Evolutionary conservation across 2,113 vertebrate genomes (phyloP).

Genomic region (Limnothrissa miodon): DNA sequence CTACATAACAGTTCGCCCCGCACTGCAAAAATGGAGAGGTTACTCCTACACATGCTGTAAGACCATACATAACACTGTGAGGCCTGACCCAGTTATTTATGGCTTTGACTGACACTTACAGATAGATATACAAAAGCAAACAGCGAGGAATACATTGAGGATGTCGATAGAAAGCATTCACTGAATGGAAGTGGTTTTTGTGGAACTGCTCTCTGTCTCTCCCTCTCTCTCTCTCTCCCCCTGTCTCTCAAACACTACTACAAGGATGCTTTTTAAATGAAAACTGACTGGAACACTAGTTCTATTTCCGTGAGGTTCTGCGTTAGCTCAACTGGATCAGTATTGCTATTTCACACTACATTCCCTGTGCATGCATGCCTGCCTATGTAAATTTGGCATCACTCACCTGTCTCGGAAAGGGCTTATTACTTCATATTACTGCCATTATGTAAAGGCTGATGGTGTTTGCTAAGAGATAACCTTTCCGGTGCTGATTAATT

Average conservation of each 20-base stretch:
- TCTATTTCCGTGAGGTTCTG: neutral
- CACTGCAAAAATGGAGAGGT: neutral
- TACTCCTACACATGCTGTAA: conserved; percentile 13
- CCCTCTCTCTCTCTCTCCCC: neutral
- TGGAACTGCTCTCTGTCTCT: neutral
- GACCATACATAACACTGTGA: neutral
- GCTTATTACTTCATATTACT: neutral
- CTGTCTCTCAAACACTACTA: neutral
- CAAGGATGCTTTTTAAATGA: neutral
- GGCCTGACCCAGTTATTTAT: conserved; percentile 5
- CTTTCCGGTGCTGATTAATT: neutral
- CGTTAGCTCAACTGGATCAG: neutral
- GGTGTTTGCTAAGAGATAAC: neutral
- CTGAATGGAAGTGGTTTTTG: neutral
- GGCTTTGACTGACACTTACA: neutral
- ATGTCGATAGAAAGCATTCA: neutral
- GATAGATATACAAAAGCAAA: conserved; percentile 16
- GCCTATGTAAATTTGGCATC: neutral
- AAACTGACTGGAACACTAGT: neutral
- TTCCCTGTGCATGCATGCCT: neutral
- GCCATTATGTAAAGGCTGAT: neutral
- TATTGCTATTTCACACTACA: neutral
- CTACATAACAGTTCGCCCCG: neutral
- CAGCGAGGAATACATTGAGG: neutral
- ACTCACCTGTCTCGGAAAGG: neutral